Evolutionary conservation across 2,113 vertebrate genomes (phyloP).

Genomic region (Cyprinus carpio): DNA sequence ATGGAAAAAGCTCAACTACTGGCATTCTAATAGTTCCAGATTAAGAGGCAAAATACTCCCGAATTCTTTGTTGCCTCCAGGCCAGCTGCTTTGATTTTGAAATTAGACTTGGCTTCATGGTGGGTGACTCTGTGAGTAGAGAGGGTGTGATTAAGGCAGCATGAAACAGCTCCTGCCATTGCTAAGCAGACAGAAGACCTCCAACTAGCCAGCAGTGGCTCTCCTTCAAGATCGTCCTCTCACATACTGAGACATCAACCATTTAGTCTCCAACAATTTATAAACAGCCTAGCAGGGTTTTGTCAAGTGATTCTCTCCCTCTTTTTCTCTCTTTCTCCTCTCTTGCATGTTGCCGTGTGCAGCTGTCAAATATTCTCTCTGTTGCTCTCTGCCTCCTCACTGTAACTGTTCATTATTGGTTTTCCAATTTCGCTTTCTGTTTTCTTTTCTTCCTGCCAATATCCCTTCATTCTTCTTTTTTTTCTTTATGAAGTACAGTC

Average conservation of each 20-base stretch:
- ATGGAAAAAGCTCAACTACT: background rate
- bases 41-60: background rate
- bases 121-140: slow-evolving; percentile 17
- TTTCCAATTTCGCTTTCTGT: slow-evolving; percentile 20
- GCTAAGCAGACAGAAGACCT: slow-evolving; percentile 34
- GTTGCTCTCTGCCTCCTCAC: background rate
- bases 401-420: background rate
- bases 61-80: slow-evolving; percentile 12
- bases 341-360: background rate
- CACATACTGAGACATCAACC: slow-evolving; percentile 33
- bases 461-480: slow-evolving; percentile 26
- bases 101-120: slow-evolving; percentile 31
- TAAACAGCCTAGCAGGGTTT: slow-evolving; percentile 45
- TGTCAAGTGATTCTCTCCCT: slow-evolving; percentile 26
- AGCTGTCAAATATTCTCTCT: background rate
- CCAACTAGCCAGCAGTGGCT: slow-evolving; percentile 48
- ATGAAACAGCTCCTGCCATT: background rate
- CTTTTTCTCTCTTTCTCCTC: slow-evolving; percentile 5
- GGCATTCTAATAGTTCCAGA: slow-evolving; percentile 28
- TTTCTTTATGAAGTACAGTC: background rate
- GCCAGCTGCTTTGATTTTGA: slow-evolving; percentile 13
- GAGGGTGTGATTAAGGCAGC: slow-evolving; percentile 8
- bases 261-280: slow-evolving; percentile 44
- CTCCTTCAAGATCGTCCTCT: slow-evolving; percentile 51
- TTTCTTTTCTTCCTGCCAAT: background rate